Percentiles rank a stretch among this genome's conserved stretches.
phyloP scores from a whole-genome alignment of 2,797 vertebrate genomes.

The Thripadectes ignobilis region DNA sequence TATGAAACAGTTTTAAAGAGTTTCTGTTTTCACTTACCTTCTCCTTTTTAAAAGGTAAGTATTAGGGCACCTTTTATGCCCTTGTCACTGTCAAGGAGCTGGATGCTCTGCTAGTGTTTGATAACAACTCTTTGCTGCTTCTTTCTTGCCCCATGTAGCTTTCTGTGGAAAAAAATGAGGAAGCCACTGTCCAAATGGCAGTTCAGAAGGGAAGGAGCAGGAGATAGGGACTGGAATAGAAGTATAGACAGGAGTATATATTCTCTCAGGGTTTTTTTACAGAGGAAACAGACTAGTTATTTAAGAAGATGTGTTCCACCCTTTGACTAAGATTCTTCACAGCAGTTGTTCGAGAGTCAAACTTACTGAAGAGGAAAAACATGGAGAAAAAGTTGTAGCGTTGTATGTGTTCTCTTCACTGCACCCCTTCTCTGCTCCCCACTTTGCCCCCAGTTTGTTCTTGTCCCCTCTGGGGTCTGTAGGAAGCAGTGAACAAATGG shows the following conservation, averaged over 20 bases:
- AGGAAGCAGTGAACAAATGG: background rate
- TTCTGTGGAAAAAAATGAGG: background rate
- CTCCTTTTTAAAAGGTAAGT: background rate
- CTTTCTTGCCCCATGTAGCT: background rate
- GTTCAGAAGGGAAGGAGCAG: background rate
- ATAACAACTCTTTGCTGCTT: background rate
- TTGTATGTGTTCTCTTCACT: background rate
- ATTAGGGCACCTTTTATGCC: background rate
- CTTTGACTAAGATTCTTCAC: background rate
- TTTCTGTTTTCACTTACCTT: background rate
- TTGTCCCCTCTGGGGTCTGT: background rate
- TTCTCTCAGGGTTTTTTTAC: background rate
- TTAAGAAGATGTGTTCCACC: background rate
- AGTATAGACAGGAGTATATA: background rate
- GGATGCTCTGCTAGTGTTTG: background rate
- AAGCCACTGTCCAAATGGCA: background rate
- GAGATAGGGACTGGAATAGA: background rate
- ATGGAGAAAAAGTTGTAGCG: background rate
- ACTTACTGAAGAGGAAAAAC: background rate
- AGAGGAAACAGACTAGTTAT: background rate
- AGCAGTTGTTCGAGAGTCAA: background rate
- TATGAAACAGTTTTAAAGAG: background rate
- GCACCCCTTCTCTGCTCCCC: background rate
- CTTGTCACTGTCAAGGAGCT: background rate
- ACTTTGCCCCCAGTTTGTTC: fast-evolving